Percentiles rank a stretch among this genome's conserved stretches.
phyloP scores from a whole-genome alignment of 1,140 invertebrate species.

The Heliconius hermathena region DNA sequence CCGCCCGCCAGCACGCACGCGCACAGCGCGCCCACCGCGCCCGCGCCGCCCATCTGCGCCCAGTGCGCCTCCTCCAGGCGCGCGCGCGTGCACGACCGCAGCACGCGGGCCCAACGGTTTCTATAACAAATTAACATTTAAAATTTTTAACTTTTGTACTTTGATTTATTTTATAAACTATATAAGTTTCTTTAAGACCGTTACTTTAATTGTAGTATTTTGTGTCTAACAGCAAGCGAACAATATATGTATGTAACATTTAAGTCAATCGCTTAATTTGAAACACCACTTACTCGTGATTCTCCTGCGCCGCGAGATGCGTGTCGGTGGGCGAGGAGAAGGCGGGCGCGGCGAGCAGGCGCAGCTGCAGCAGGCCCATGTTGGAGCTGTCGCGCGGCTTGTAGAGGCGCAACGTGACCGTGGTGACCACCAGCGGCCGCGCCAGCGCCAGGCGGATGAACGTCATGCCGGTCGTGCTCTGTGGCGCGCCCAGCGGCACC shows the following conservation, averaged over 20 bases:
- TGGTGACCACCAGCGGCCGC: constrained; percentile 89
- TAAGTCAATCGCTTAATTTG: too few species aligned
- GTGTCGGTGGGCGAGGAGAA: constrained; percentile 59
- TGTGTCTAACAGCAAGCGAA: background rate
- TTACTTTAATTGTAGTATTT: background rate
- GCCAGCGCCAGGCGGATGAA: constrained; percentile 92
- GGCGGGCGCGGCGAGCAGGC: constrained; percentile 90
- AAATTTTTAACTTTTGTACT: too few species aligned
- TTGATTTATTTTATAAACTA: too few species aligned
- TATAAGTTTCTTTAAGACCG: background rate
- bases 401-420: constrained; percentile 85
- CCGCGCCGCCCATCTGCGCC: constrained; percentile 50
- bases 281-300: constrained; percentile 42
- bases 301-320: constrained; percentile 34
- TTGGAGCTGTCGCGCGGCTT: constrained; percentile 93
- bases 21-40: constrained; percentile 54
- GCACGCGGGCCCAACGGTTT: constrained; percentile 70
- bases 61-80: constrained; percentile 47
- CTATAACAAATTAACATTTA: constrained; percentile 34
- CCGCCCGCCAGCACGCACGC: constrained; percentile 49
- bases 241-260: too few species aligned
- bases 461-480: constrained; percentile 92
- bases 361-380: constrained; percentile 93
- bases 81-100: constrained; percentile 58
- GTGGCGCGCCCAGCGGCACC: constrained; percentile 80